Evolutionary conservation across 2,113 vertebrate genomes (phyloP).

Genomic region (Carassius gibelio): DNA sequence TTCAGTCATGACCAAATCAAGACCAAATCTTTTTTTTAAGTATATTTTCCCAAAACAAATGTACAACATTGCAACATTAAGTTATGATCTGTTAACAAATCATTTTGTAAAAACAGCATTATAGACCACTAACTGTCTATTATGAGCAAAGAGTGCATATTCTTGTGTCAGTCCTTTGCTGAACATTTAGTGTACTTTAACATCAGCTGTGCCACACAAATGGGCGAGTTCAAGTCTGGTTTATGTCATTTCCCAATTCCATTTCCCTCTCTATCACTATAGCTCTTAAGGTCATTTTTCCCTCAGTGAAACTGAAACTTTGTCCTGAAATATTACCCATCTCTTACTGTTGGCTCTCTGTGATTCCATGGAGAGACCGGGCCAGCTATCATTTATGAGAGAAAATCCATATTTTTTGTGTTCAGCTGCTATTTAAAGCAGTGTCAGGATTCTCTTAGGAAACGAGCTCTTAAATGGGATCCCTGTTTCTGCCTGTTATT

Average conservation of each 20-base stretch:
- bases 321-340: conserved; percentile 22
- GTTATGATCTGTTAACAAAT: background rate
- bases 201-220: background rate
- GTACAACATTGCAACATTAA: background rate
- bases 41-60: background rate
- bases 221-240: background rate
- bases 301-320: background rate
- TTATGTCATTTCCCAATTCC: conserved; percentile 15
- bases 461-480: conserved; percentile 51
- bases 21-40: background rate
- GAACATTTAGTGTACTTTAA: background rate
- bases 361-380: conserved; percentile 37
- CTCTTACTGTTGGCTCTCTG: conserved; percentile 23
- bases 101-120: background rate
- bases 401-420: conserved; percentile 53
- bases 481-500: conserved; percentile 44
- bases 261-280: conserved; percentile 11
- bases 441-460: conserved; percentile 51
- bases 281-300: background rate
- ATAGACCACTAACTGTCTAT: background rate
- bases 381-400: conserved; percentile 43
- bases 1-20: background rate
- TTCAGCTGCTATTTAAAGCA: conserved; percentile 55
- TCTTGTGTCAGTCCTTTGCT: background rate
- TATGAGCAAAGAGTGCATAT: background rate